A percentile compares a stretch with the other conserved stretches of the same genome.
Evolutionary conservation across 2,888 invertebrate species (phyloP).

Genomic region (Ctena decussata): DNA sequence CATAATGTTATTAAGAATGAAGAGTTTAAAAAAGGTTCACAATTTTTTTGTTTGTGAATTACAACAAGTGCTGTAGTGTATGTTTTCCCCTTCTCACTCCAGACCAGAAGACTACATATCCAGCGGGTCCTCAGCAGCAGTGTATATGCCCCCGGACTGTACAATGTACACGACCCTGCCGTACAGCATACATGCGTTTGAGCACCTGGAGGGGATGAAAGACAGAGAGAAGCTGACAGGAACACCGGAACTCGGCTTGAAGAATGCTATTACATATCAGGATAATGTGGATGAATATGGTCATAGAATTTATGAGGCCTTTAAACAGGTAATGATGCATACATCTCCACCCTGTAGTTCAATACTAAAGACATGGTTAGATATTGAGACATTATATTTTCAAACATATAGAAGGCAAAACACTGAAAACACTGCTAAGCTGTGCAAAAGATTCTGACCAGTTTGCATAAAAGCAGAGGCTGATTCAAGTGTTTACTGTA

Average conservation of each 20-base stretch:
- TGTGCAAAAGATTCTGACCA: too few species aligned
- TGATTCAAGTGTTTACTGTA: too few species aligned
- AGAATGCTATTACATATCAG: conserved; percentile 86
- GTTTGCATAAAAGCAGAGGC: too few species aligned
- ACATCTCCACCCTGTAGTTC: too few species aligned
- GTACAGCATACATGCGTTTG: conserved; percentile 90
- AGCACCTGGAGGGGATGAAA: conserved; percentile 89
- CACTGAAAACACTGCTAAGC: too few species aligned
- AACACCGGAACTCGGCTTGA: conserved; percentile 88
- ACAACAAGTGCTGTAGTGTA: too few species aligned
- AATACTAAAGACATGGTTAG: too few species aligned
- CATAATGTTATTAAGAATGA: too few species aligned
- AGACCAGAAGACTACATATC: conserved; percentile 86
- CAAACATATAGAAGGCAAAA: too few species aligned
- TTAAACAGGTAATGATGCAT: conserved; percentile 88
- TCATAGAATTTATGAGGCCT: conserved; percentile 90
- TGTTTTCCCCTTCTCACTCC: conserved; percentile 25
- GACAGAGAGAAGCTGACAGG: conserved; percentile 88
- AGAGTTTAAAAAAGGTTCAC: too few species aligned
- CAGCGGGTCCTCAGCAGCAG: conserved; percentile 73
- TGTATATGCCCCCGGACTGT: conserved; percentile 89
- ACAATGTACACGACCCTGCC: conserved; percentile 89
- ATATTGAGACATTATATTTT: too few species aligned
- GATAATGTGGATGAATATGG: conserved; percentile 88
- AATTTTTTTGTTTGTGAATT: too few species aligned